Percentiles rank a stretch among this genome's conserved stretches.
Conservation (phyloP, 2,797 vertebrate genomes). For the Basileuterus tristriatus region DNA sequence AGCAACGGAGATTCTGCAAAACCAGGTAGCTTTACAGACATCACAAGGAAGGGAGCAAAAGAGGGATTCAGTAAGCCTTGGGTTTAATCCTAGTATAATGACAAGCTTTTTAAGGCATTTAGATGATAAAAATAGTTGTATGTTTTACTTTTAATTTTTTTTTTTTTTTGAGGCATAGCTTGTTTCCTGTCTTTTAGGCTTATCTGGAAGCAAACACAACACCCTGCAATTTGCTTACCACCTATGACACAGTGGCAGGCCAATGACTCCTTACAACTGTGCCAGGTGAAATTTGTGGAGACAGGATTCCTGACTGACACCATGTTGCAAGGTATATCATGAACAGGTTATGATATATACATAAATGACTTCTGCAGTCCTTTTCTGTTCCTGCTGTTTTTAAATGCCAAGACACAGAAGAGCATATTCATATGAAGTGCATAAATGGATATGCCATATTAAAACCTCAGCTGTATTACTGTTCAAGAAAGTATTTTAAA, state of each 20-base stretch:
- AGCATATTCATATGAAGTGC: not conserved
- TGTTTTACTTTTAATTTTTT: no score
- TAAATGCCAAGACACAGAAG: not conserved
- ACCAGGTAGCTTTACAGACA: not conserved
- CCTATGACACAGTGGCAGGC: not conserved
- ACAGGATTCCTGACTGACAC: not conserved
- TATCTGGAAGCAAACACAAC: not conserved
- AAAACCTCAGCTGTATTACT: not conserved
- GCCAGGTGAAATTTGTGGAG: not conserved
- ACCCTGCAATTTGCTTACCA: not conserved
- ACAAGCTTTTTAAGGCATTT: not conserved
- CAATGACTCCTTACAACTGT: not conserved
- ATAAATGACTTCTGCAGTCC: not conserved
- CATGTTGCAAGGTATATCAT: not conserved
- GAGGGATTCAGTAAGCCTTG: not conserved
- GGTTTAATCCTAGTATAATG: not conserved
- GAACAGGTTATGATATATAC: not conserved
- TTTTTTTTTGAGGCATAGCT: not conserved
- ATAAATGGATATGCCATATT: not conserved
- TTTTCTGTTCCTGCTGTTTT: not conserved
- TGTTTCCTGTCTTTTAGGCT: not conserved
- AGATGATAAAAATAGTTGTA: not conserved
- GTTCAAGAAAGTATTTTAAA: not conserved
- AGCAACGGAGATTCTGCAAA: not conserved
- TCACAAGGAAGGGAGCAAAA: not conserved